phyloP scores from a whole-genome alignment of 1,140 invertebrate species.

The Trialeurodes vaporariorum region DNA sequence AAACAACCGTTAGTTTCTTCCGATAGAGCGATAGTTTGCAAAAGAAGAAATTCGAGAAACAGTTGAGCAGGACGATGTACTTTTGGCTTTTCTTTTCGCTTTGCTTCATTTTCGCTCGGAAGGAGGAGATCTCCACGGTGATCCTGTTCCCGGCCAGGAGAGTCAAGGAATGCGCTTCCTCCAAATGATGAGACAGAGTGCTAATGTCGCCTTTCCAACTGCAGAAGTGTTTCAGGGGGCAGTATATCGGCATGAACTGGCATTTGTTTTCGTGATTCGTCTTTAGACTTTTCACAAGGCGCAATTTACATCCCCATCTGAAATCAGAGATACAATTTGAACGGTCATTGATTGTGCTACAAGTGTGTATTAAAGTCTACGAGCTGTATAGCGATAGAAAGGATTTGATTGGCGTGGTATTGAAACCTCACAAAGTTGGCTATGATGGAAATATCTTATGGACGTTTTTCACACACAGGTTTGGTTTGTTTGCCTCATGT shows the following conservation, averaged over 20 bases:
- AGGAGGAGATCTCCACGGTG: constrained; percentile 15
- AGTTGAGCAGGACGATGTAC: constrained; percentile 15
- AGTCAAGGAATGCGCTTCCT: constrained; percentile 9
- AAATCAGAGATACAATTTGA: not conserved
- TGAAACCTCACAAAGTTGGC: no score
- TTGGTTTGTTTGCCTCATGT: no score
- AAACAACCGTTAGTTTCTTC: constrained; percentile 11
- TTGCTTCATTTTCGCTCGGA: constrained; percentile 13
- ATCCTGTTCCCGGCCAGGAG: constrained; percentile 14
- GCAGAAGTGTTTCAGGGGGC: constrained; percentile 9
- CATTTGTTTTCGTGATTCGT: constrained; percentile 10
- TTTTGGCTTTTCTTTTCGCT: constrained; percentile 13
- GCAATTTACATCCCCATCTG: constrained; percentile 10
- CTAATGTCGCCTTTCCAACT: constrained; percentile 10
- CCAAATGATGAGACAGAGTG: constrained; percentile 10
- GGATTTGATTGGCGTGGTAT: no score
- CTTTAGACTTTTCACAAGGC: not conserved
- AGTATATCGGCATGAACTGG: not conserved
- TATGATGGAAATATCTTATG: no score
- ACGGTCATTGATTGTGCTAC: not conserved
- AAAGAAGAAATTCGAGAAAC: constrained; percentile 16
- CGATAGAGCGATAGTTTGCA: constrained; percentile 13
- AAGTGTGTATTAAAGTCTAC: not conserved
- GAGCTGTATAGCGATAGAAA: no score
- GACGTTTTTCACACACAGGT: no score